phyloP scores from a whole-genome alignment of 1,140 invertebrate genomes.

The Helicoverpa armigera region DNA sequence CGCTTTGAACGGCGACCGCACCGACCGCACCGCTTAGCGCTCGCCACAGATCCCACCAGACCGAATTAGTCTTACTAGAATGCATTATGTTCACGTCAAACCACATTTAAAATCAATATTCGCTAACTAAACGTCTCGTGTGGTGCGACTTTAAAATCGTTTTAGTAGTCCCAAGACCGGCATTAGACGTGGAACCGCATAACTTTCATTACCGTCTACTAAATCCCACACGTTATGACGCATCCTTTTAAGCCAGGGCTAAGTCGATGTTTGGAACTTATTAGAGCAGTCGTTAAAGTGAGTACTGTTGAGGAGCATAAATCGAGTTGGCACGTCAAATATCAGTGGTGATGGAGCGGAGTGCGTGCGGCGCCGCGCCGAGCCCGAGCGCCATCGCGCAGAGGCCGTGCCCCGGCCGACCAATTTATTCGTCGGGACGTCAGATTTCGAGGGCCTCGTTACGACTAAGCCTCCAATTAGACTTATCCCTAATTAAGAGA shows the following conservation, averaged over 20 bases:
- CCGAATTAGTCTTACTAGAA: constrained; percentile 58
- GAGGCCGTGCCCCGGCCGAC: constrained; percentile 70
- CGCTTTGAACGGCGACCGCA: constrained; percentile 72
- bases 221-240: constrained; percentile 50
- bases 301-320: constrained; percentile 52
- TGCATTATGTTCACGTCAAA: constrained; percentile 45
- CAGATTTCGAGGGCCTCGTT: constrained; percentile 86
- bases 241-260: constrained; percentile 50
- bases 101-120: constrained; percentile 68
- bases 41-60: constrained; percentile 60
- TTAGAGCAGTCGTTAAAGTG: constrained; percentile 60
- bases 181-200: constrained; percentile 41
- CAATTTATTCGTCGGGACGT: constrained; percentile 85
- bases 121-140: constrained; percentile 56
- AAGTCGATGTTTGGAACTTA: constrained; percentile 59
- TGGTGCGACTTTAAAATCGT: constrained; percentile 45
- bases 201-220: constrained; percentile 51
- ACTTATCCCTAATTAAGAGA: constrained; percentile 88
- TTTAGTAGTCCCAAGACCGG: constrained; percentile 36
- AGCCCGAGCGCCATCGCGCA: constrained; percentile 57
- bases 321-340: constrained; percentile 76
- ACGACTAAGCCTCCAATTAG: constrained; percentile 87
- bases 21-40: constrained; percentile 75
- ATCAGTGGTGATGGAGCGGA: constrained; percentile 71
- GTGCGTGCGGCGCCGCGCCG: constrained; percentile 64